Evolutionary conservation across 1,140 invertebrate species (phyloP).

Genomic region (Platyscapa corneri): DNA sequence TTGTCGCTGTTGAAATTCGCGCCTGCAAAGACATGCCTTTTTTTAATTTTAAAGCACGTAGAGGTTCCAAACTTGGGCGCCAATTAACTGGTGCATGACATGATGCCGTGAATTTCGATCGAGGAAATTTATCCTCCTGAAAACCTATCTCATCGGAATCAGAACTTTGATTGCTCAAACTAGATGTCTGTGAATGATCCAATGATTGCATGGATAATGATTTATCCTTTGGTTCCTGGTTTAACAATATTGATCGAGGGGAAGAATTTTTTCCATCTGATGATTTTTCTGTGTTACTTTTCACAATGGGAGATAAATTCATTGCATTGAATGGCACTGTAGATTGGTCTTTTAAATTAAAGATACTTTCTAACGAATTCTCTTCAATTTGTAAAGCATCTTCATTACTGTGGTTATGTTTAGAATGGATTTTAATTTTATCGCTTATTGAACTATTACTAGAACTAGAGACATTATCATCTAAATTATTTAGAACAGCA

Average conservation of each 20-base stretch:
- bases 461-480: neutral
- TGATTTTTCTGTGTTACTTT: neutral
- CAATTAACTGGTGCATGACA: constrained; percentile 66
- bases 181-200: constrained; percentile 50
- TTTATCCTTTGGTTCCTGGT: neutral
- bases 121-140: constrained; percentile 54
- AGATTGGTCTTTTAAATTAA: neutral
- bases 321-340: neutral
- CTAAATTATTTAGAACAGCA: neutral
- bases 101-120: constrained; percentile 62
- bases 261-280: neutral
- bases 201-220: constrained; percentile 51
- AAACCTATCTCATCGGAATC: constrained; percentile 57
- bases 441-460: neutral
- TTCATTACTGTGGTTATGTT: neutral
- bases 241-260: neutral
- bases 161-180: constrained; percentile 54
- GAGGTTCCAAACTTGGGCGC: constrained; percentile 65
- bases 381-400: neutral
- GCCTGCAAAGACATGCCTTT: constrained; percentile 63
- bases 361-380: neutral
- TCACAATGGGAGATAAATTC: neutral
- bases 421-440: neutral
- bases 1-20: constrained; percentile 54
- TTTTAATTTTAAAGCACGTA: constrained; percentile 62